Evolutionary conservation across 2,888 invertebrate genomes (phyloP).

Genomic region (Amaurobius ferox): DNA sequence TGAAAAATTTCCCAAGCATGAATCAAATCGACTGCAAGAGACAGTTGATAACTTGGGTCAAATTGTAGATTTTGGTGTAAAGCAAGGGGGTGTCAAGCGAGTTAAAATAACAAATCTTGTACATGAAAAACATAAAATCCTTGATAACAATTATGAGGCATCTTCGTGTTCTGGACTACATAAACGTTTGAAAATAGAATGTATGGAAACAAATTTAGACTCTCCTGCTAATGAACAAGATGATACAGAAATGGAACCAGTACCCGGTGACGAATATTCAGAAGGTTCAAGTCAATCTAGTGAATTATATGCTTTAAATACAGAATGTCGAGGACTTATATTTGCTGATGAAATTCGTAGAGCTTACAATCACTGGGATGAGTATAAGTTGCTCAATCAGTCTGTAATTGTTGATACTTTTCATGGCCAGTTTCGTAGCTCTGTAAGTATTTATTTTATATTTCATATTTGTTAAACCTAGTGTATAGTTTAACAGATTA

Average conservation of each 20-base stretch:
- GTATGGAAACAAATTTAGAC: conserved; percentile 44
- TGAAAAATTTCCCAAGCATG: conserved; percentile 81
- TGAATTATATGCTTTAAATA: conserved; percentile 45
- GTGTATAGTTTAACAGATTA: too few species aligned
- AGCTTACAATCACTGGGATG: conserved; percentile 81
- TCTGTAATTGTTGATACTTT: conserved; percentile 82
- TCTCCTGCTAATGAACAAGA: conserved; percentile 75
- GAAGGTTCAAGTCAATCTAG: conserved; percentile 58
- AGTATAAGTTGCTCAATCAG: conserved; percentile 80
- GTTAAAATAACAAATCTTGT: conserved; percentile 80
- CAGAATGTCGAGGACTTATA: conserved; percentile 47
- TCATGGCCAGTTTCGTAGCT: conserved; percentile 83
- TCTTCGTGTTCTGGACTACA: conserved; percentile 74
- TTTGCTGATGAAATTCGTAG: conserved; percentile 75
- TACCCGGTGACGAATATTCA: conserved; percentile 47
- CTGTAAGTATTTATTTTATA: conserved; percentile 78
- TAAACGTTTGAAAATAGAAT: conserved; percentile 76
- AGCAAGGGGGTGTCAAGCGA: conserved; percentile 78
- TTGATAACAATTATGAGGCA: conserved; percentile 67
- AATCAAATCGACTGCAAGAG: conserved; percentile 77
- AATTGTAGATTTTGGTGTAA: conserved; percentile 78
- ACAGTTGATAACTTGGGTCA: conserved; percentile 79
- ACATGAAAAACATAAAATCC: conserved; percentile 75
- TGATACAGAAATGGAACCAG: conserved; percentile 72
- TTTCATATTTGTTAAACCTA: too few species aligned